Evolutionary conservation across 92 coral and sea anemone species (phyloP), one percentile per base, ranked within the genome.

Genomic region (Micromussa lordhowensis): DNA sequence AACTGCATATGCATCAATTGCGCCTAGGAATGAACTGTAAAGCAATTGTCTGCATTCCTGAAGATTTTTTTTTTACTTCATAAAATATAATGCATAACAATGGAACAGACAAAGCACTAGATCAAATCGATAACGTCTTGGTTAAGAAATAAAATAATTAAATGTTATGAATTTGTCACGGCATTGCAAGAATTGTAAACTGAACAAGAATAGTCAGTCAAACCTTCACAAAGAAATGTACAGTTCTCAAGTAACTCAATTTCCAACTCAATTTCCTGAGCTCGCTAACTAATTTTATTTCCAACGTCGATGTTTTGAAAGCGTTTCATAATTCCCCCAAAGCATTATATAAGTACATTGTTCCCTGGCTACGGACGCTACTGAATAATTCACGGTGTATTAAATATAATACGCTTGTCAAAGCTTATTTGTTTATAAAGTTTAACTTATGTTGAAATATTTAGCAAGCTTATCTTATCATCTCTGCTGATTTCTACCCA

Each of bases 351-450:
- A 44, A 44, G 59, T 75, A 48, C 63, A 82, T 34, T 68, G 22
- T 49, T 18, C 28, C 68, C 14, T 61, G 18, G 51, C 35, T 16
- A 73, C 51, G 19, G 68, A 83, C 73, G 80, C 81, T 26, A 57
- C 73, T 55, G 58, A 84, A 84, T 84, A 24, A 84, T 84, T 84
- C 51, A 84, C 58, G 58, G 51, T 13, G 26, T 8, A 13, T 49
- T 36, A n/a, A 55, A 34, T 71, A 32, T 31, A 34, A 2, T 30
- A 24, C 53, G 68, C 51, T 32, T 22, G 68, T 21, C 28, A 40
- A 57, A 54, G n/a, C n/a, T 17, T 8, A 26, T 36, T 80, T 64
- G 73, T 36, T 34, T 64, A 13, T 26, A 18, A 7, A 11, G 0
- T 30, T 24, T 8, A 55, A 16, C 16, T 64, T 48, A 19, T 68